Conservation (phyloP, 2,113 vertebrate species). For the Sinocyclocheilus grahami region DNA sequence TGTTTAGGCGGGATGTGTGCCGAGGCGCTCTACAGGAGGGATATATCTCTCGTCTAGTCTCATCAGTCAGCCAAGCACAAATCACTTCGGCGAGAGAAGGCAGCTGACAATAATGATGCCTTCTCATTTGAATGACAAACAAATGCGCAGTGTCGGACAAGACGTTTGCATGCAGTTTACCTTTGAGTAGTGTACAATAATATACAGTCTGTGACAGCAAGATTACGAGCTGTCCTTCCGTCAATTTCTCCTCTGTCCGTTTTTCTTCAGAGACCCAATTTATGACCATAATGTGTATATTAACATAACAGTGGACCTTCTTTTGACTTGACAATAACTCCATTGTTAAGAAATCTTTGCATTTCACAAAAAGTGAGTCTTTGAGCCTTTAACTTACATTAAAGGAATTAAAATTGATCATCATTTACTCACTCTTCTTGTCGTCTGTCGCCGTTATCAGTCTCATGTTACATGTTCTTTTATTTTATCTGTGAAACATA, state of each 20-base stretch:
- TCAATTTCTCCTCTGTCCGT: conserved; percentile 25
- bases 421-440: background rate
- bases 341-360: background rate
- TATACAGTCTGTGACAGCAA: conserved; percentile 22
- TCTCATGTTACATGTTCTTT: background rate
- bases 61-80: conserved; percentile 48
- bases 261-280: conserved; percentile 33
- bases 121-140: conserved; percentile 51
- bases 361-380: background rate
- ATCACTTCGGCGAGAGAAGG: conserved; percentile 29
- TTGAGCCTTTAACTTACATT: background rate
- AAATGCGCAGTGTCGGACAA: background rate
- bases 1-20: conserved; percentile 46
- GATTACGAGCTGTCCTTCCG: conserved; percentile 26
- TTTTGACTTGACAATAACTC: background rate
- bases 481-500: background rate
- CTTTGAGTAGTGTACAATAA: conserved; percentile 39
- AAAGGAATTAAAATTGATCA: background rate
- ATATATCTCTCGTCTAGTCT: conserved; percentile 49
- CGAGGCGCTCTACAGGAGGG: conserved; percentile 46
- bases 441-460: too few species aligned
- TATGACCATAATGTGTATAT: conserved; percentile 9
- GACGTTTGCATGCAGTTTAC: background rate
- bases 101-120: conserved; percentile 44
- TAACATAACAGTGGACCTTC: background rate